Conservation (phyloP, 2,113 vertebrate species). For the Thymallus thymallus region DNA sequence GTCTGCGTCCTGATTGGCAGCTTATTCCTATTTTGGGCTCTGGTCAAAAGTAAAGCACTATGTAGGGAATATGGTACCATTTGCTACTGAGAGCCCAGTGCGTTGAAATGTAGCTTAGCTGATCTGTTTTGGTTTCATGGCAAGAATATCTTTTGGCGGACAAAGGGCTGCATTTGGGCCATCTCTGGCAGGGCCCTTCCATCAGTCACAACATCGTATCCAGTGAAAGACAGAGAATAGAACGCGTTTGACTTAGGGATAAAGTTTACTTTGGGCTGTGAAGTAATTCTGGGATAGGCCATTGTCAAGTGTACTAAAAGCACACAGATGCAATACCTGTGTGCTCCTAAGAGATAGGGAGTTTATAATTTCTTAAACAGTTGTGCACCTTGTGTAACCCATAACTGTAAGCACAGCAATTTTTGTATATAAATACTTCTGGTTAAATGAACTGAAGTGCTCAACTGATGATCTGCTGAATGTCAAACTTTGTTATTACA, state of each 20-base stretch:
- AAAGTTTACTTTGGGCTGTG: conserved; percentile 24
- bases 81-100: neutral
- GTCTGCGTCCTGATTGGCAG: too few species aligned
- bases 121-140: conserved; percentile 16
- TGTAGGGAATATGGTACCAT: neutral
- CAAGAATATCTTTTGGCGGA: neutral
- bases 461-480: neutral
- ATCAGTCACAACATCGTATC: neutral
- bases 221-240: neutral
- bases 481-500: neutral
- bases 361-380: conserved; percentile 17
- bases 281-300: neutral
- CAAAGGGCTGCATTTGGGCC: neutral
- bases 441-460: neutral
- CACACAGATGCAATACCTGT: conserved; percentile 7
- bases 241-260: conserved; percentile 27
- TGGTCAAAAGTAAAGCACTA: neutral
- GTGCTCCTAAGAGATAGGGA: conserved; percentile 8
- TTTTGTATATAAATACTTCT: neutral
- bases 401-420: neutral
- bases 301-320: conserved; percentile 40
- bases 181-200: neutral
- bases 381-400: neutral
- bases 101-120: neutral
- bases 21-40: too few species aligned